Percentiles rank a stretch among this genome's conserved stretches.
Evolutionary conservation across 2,888 invertebrate species (phyloP).

Genomic region (Mimas tiliae): DNA sequence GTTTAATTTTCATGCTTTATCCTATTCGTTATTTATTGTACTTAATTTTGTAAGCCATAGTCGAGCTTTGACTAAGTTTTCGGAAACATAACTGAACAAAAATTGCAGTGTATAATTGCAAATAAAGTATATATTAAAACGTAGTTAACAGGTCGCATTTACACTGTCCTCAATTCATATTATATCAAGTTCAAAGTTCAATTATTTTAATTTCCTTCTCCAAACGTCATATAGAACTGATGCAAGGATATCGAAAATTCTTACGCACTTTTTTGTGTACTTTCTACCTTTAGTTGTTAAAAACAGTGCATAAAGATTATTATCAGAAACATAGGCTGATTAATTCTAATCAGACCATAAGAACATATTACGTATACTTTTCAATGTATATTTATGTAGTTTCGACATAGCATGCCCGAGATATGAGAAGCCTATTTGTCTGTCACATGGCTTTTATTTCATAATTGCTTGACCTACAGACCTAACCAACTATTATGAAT

Average conservation of each 20-base stretch:
- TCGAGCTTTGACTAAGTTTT: no score
- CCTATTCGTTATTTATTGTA: background rate
- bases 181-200: background rate
- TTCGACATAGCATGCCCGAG: conserved; percentile 41
- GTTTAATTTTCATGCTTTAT: background rate
- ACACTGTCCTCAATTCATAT: background rate
- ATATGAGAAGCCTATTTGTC: conserved; percentile 42
- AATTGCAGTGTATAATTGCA: no score
- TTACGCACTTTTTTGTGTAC: background rate
- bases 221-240: background rate
- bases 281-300: background rate
- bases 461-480: conserved; percentile 48
- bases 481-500: conserved; percentile 41
- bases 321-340: conserved; percentile 18
- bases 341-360: conserved; percentile 33
- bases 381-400: conserved; percentile 34
- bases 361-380: conserved; percentile 25
- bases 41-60: background rate
- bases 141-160: no score
- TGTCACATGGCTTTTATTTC: conserved; percentile 41
- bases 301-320: conserved; percentile 8
- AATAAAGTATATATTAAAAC: no score
- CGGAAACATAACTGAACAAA: no score
- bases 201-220: background rate
- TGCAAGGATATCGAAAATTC: background rate